phyloP scores from a whole-genome alignment of 1,140 invertebrate species.

The Leptinotarsa undecemlineata region DNA sequence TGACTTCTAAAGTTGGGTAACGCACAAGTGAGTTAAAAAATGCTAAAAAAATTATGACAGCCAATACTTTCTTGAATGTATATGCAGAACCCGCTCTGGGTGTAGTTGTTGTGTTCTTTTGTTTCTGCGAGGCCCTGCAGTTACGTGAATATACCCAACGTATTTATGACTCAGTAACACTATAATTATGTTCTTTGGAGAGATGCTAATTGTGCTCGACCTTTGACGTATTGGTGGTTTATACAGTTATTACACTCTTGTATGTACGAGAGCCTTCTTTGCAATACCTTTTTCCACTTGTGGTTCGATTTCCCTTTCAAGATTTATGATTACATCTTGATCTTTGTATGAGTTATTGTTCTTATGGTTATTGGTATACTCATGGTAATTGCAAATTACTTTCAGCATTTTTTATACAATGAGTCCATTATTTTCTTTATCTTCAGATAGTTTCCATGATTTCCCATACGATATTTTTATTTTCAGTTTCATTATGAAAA shows the following conservation, averaged over 20 bases:
- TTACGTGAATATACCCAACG: slow-evolving; percentile 17
- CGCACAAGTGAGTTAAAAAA: too few relatives aligned
- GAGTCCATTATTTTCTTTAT: too few relatives aligned
- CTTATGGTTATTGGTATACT: slow-evolving; percentile 17
- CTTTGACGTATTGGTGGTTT: slow-evolving; percentile 34
- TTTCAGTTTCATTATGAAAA: too few relatives aligned
- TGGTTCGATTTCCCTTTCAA: not conserved
- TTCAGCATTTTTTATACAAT: too few relatives aligned
- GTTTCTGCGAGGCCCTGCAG: slow-evolving; percentile 10
- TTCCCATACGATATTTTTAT: too few relatives aligned
- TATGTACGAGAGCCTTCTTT: slow-evolving; percentile 1
- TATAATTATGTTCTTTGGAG: slow-evolving; percentile 38
- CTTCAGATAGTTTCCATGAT: too few relatives aligned
- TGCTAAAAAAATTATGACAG: not conserved
- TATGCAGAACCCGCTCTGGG: not conserved
- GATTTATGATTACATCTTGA: slow-evolving; percentile 15
- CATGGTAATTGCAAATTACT: not conserved
- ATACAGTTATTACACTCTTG: slow-evolving; percentile 31
- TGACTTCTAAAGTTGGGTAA: too few relatives aligned
- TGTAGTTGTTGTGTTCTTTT: slow-evolving; percentile 3
- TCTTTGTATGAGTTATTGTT: slow-evolving; percentile 11
- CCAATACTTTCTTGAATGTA: not conserved
- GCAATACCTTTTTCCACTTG: not conserved
- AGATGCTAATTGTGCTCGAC: slow-evolving; percentile 38
- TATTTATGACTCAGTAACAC: slow-evolving; percentile 29